Conservation (phyloP, 2,797 vertebrate species). For the Ptychobarbus kaznakovi region DNA sequence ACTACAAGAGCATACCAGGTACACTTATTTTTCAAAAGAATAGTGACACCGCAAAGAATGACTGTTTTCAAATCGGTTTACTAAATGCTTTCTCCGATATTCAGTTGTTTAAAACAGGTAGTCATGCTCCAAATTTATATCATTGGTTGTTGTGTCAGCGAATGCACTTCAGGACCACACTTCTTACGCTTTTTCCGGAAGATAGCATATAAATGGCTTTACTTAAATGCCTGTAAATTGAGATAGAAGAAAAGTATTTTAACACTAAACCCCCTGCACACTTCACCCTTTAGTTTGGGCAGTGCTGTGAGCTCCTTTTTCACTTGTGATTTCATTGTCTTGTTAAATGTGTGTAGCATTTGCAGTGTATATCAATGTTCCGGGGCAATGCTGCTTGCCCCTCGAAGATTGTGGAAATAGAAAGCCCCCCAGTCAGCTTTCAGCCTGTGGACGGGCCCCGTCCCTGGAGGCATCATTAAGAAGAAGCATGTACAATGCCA, state of each 20-base stretch:
- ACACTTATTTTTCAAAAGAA: neutral
- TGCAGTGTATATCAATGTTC: slow-evolving; percentile 31
- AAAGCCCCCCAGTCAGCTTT: slow-evolving; percentile 58
- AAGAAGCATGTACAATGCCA: slow-evolving; percentile 57
- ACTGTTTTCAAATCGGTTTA: neutral
- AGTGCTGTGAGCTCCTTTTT: neutral
- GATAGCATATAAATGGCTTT: neutral
- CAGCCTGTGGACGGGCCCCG: slow-evolving; percentile 41
- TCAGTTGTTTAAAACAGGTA: neutral
- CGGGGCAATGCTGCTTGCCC: slow-evolving; percentile 30
- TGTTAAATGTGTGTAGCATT: slow-evolving; percentile 20
- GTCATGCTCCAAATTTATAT: neutral
- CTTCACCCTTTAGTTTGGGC: neutral
- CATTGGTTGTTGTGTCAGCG: neutral
- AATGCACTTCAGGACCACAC: neutral
- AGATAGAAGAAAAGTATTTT: neutral
- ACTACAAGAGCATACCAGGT: neutral
- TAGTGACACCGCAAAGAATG: neutral
- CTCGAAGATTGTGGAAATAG: slow-evolving; percentile 55
- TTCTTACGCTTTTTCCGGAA: neutral
- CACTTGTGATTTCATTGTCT: slow-evolving; percentile 27
- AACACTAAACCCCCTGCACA: neutral
- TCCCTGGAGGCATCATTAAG: slow-evolving; percentile 63
- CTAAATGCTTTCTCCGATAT: neutral
- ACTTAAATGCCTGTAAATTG: neutral